These are phyloP conservation scores for Erynnis tages DNA, from an alignment of 2,888 invertebrate genomes.

Conservation along the genomic window DNA sequence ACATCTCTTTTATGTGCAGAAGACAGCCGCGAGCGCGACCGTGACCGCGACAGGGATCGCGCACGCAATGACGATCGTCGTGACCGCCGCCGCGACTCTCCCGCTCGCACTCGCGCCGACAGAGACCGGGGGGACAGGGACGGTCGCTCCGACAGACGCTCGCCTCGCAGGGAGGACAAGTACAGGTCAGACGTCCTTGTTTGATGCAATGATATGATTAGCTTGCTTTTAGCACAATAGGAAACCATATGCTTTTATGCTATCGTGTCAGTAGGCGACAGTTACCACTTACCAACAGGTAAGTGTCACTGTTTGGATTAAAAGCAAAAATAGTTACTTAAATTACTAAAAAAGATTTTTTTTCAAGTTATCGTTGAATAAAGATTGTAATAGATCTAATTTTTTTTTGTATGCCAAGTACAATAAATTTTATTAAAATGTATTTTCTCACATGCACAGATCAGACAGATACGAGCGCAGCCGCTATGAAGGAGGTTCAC, in stretches of 20 bases:
- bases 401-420: no score
- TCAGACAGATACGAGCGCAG: conserved; percentile 44
- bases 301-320: no score
- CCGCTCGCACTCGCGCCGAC: conserved; percentile 29
- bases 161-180: conserved; percentile 50
- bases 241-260: no score
- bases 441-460: conserved; percentile 33
- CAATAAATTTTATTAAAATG: no score
- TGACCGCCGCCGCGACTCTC: conserved; percentile 43
- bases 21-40: conserved; percentile 44
- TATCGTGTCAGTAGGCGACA: no score
- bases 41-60: conserved; percentile 38
- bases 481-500: conserved; percentile 37
- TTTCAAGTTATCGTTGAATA: no score
- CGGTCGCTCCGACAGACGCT: conserved; percentile 43
- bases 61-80: conserved; percentile 34
- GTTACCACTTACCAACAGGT: no score
- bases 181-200: conserved; percentile 36
- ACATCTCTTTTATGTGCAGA: conserved; percentile 28
- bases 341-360: no score
- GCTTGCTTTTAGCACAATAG: no score
- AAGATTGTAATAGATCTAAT: no score
- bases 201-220: no score
- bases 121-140: conserved; percentile 32
- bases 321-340: no score